phyloP scores from a whole-genome alignment of 2,888 invertebrate genomes.

The Aleiodes testaceus region DNA sequence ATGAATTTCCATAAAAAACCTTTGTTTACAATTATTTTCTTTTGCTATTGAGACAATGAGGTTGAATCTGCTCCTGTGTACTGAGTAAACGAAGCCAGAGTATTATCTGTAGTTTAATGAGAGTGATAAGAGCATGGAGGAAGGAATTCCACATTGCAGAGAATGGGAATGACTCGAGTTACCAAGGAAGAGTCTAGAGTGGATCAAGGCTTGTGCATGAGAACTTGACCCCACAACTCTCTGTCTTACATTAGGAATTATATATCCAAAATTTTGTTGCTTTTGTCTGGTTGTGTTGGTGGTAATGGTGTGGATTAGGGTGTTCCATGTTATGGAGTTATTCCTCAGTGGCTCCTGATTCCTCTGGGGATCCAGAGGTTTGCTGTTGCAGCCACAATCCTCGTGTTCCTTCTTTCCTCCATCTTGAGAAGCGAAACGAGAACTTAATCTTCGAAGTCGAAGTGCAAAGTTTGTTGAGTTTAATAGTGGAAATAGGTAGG shows the following conservation, averaged over 20 bases:
- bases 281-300: neutral
- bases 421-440: conserved; percentile 1
- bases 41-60: neutral
- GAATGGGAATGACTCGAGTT: conserved; percentile 11
- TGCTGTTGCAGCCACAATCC: conserved; percentile 19
- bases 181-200: neutral
- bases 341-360: conserved; percentile 8
- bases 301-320: conserved; percentile 19
- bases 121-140: conserved; percentile 36
- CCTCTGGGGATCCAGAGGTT: conserved; percentile 24
- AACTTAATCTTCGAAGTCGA: conserved; percentile 14
- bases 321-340: conserved; percentile 21
- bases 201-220: conserved; percentile 3
- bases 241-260: conserved; percentile 18
- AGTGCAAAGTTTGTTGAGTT: conserved; percentile 8
- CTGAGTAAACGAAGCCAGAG: conserved; percentile 13
- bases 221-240: neutral
- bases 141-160: conserved; percentile 4
- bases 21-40: no score
- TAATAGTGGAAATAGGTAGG: neutral
- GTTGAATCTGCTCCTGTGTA: neutral
- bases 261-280: conserved; percentile 13
- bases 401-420: conserved; percentile 1
- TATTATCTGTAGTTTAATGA: conserved; percentile 35
- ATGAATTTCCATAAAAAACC: neutral